A percentile compares a stretch with the other conserved stretches of the same genome.
Evolutionary conservation across 92 coral and sea anemone genomes (phyloP).

Genomic region (Palythoa caribaeorum): DNA sequence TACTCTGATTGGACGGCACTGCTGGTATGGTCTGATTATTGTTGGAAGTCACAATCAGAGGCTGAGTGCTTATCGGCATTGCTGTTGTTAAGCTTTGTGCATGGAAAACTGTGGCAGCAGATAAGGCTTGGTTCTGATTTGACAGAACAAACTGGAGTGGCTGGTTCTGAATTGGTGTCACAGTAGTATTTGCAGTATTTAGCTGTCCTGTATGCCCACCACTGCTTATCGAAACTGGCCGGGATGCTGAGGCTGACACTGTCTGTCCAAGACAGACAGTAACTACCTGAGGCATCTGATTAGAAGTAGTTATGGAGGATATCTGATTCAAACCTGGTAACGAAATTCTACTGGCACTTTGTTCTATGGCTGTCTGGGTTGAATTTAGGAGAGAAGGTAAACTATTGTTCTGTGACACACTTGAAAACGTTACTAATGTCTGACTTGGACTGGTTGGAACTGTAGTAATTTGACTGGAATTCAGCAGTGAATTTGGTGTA

Average conservation of each 20-base stretch:
- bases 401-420: conserved; percentile 6
- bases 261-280: conserved; percentile 17
- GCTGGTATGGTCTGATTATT: conserved; percentile 14
- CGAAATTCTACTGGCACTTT: background rate
- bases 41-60: conserved; percentile 23
- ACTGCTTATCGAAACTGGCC: conserved; percentile 2
- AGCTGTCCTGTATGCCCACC: background rate
- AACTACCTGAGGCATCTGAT: background rate
- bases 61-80: background rate
- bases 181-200: background rate
- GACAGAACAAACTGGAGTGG: conserved; percentile 8
- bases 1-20: conserved; percentile 13
- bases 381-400: background rate
- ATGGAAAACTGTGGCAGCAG: background rate
- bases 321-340: conserved; percentile 21
- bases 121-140: conserved; percentile 20
- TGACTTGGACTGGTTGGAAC: background rate
- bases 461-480: conserved; percentile 19
- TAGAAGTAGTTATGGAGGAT: background rate
- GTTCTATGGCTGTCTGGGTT: background rate
- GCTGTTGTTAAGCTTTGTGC: conserved; percentile 18
- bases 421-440: conserved; percentile 13
- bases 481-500: background rate
- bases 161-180: conserved; percentile 22
- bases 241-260: background rate